phyloP scores from a whole-genome alignment of 1,140 invertebrate species.

The Andricus grossulariae region DNA sequence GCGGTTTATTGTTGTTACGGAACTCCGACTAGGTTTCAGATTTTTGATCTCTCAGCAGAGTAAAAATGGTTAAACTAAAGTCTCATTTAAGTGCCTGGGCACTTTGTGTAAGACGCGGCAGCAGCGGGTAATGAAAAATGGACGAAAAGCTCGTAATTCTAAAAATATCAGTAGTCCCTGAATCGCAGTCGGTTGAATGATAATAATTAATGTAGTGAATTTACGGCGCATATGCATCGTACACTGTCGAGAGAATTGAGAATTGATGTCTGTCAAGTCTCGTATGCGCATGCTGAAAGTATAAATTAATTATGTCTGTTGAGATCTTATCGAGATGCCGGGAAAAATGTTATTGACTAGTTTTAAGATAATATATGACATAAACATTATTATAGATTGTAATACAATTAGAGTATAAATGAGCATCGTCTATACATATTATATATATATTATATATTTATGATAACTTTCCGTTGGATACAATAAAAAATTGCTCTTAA shows the following conservation, averaged over 20 bases:
- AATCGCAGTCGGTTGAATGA: conserved; percentile 20
- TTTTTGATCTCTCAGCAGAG: too few species aligned
- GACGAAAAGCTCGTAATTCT: conserved; percentile 34
- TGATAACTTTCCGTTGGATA: conserved; percentile 1
- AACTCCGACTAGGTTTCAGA: too few species aligned
- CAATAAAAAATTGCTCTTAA: conserved; percentile 22
- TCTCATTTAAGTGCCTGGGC: conserved; percentile 25
- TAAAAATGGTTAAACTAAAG: conserved; percentile 8
- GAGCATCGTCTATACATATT: conserved; percentile 35
- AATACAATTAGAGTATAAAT: conserved; percentile 37
- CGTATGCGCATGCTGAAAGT: conserved; percentile 57
- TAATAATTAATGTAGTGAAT: conserved; percentile 36
- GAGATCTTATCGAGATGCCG: conserved; percentile 53
- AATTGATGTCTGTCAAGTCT: conserved; percentile 28
- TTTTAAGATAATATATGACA: conserved; percentile 48
- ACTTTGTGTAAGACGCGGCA: conserved; percentile 6
- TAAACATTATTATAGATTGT: conserved; percentile 42
- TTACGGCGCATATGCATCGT: conserved; percentile 25
- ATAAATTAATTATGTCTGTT: conserved; percentile 58
- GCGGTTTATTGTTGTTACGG: too few species aligned
- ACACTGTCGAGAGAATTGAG: neutral
- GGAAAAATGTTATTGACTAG: conserved; percentile 56
- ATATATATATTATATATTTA: conserved; percentile 41
- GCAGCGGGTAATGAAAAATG: conserved; percentile 2
- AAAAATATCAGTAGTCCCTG: conserved; percentile 34